Conservation (phyloP, 1,140 invertebrate species). For the Condylostylus longicornis region DNA sequence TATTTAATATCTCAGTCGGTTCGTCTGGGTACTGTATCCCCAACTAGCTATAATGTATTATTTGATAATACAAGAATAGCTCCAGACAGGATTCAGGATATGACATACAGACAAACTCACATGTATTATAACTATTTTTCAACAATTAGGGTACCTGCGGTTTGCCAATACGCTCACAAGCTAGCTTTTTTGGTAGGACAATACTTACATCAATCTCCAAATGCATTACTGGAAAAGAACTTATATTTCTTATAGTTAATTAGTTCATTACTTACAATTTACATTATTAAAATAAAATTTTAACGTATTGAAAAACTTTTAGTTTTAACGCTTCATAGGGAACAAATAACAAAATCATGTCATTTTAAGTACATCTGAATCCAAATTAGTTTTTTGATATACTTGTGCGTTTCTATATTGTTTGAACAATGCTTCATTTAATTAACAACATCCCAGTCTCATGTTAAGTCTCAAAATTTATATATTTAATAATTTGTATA, state of each 20-base stretch:
- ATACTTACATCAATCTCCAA: constrained; percentile 45
- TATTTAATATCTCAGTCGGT: constrained; percentile 65
- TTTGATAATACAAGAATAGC: constrained; percentile 43
- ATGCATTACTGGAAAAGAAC: constrained; percentile 30
- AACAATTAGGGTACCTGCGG: constrained; percentile 68
- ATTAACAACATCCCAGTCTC: no score
- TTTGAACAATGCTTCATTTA: no score
- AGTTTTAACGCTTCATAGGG: no score
- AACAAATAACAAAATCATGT: no score
- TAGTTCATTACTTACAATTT: no score
- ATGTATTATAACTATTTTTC: constrained; percentile 73
- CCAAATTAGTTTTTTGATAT: no score
- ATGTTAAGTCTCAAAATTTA: no score
- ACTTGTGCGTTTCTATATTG: no score
- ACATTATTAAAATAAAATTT: no score
- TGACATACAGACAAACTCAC: constrained; percentile 69
- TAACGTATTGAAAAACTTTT: no score
- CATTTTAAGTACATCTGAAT: no score
- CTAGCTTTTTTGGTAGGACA: constrained; percentile 65
- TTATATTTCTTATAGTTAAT: constrained; percentile 44
- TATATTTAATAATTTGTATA: no score
- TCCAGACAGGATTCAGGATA: constrained; percentile 52
- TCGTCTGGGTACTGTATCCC: constrained; percentile 62
- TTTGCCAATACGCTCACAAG: constrained; percentile 78
- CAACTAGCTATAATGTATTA: constrained; percentile 67